Percentiles rank a stretch among this genome's conserved stretches.
phyloP scores from a whole-genome alignment of 2,888 invertebrate genomes.

The Apamea monoglypha region DNA sequence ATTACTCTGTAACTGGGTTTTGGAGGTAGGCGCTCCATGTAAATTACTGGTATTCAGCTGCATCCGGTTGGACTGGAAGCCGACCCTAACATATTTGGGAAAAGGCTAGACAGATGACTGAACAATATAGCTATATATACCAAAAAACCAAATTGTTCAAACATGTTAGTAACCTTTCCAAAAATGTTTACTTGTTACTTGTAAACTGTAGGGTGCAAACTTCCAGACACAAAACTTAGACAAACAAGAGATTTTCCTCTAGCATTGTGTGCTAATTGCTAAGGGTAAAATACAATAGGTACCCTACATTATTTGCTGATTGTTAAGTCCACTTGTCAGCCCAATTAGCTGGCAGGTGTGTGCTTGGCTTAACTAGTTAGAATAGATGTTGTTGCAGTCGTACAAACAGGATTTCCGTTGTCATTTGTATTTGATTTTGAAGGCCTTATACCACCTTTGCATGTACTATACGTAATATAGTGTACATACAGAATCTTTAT shows the following conservation, averaged over 20 bases:
- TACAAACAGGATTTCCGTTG: slow-evolving; percentile 16
- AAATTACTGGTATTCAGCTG: no score
- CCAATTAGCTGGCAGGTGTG: slow-evolving; percentile 49
- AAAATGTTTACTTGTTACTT: background rate
- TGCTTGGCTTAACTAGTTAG: slow-evolving; percentile 44
- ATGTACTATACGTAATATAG: no score
- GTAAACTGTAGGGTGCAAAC: background rate
- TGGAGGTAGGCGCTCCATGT: no score
- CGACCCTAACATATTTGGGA: no score
- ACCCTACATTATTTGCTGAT: slow-evolving; percentile 30
- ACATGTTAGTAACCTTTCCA: background rate
- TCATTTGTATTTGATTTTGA: slow-evolving; percentile 26
- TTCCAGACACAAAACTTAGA: background rate
- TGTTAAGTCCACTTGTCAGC: slow-evolving; percentile 38
- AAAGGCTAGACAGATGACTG: no score
- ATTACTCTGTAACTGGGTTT: no score
- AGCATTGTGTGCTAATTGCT: slow-evolving; percentile 16
- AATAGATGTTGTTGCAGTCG: slow-evolving; percentile 31
- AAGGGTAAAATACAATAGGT: slow-evolving; percentile 26
- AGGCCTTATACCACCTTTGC: background rate
- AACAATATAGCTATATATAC: no score
- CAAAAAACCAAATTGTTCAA: background rate
- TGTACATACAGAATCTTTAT: no score
- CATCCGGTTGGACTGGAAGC: no score
- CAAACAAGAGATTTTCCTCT: background rate